Evolutionary conservation across 2,797 vertebrate species (phyloP).

Genomic region (Sarcophilus harrisii): DNA sequence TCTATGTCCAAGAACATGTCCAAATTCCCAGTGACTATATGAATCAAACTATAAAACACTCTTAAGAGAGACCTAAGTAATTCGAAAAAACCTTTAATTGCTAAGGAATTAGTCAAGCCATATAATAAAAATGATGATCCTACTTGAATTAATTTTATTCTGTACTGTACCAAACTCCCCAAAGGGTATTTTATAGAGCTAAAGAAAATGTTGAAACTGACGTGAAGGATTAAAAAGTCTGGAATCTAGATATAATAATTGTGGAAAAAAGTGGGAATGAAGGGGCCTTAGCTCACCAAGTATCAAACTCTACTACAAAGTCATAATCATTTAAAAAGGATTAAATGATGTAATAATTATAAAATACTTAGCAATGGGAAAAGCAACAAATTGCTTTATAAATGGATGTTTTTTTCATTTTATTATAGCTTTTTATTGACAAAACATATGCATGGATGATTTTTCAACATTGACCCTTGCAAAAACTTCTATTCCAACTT

Average conservation of each 20-base stretch:
- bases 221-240: neutral
- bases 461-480: too few species aligned
- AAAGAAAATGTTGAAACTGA: neutral
- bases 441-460: too few species aligned
- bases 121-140: neutral
- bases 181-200: neutral
- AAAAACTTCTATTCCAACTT: too few species aligned
- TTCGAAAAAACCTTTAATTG: neutral
- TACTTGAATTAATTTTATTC: neutral
- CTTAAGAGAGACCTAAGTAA: neutral
- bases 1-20: neutral
- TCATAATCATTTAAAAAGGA: neutral
- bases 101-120: neutral
- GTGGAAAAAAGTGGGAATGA: neutral
- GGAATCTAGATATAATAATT: too few species aligned
- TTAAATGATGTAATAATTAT: constrained; percentile 13
- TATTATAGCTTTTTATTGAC: too few species aligned
- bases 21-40: neutral
- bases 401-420: too few species aligned
- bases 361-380: constrained; percentile 7
- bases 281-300: neutral
- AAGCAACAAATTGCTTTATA: too few species aligned
- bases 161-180: neutral
- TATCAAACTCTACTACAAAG: neutral
- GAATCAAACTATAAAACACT: neutral